A percentile compares a stretch with the other conserved stretches of the same genome.
phyloP scores from a whole-genome alignment of 1,140 invertebrate genomes.

The Pomacea maculata region DNA sequence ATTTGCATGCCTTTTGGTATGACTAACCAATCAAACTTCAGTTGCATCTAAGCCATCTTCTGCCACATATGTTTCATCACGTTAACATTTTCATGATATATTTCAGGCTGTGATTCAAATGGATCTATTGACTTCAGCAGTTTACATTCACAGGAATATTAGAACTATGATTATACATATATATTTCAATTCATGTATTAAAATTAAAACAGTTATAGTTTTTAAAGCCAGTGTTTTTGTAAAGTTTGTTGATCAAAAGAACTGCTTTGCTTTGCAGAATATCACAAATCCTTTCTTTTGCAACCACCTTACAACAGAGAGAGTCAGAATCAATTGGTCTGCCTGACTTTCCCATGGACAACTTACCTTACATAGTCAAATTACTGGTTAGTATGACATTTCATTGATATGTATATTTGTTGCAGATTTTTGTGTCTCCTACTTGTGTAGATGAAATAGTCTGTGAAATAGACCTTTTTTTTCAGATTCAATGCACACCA shows the following conservation, averaged over 20 bases:
- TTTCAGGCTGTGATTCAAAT: no score
- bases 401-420: no score
- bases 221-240: neutral
- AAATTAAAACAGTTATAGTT: neutral
- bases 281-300: slow-evolving; percentile 80
- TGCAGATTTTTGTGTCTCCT: neutral
- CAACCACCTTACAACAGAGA: slow-evolving; percentile 78
- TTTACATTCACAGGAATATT: no score
- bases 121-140: no score
- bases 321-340: slow-evolving; percentile 77
- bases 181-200: no score
- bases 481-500: neutral
- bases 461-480: neutral
- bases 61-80: no score
- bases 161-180: no score
- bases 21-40: no score
- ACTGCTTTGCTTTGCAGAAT: slow-evolving; percentile 33
- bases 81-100: no score
- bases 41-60: no score
- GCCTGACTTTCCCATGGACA: slow-evolving; percentile 92
- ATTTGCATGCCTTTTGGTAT: no score
- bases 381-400: slow-evolving; percentile 75
- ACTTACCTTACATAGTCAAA: slow-evolving; percentile 73
- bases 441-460: neutral
- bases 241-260: neutral